phyloP scores from a whole-genome alignment of 2,797 vertebrate species.

The Cephalopachus bancanus region DNA sequence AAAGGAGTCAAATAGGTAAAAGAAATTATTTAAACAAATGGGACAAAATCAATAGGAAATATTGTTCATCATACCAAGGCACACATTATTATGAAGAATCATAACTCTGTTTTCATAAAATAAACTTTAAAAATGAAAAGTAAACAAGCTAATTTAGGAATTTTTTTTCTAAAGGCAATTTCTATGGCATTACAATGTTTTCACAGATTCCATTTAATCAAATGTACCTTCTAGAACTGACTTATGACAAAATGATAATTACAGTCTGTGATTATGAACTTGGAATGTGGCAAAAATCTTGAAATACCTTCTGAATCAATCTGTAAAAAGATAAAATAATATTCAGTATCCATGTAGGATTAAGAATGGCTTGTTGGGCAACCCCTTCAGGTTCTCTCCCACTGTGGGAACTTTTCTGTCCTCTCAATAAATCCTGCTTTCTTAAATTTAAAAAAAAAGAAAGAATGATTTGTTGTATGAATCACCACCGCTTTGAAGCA shows the following conservation, averaged over 20 bases:
- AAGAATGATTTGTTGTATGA: not conserved
- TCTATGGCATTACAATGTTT: constrained; percentile 25
- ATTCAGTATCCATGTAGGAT: not conserved
- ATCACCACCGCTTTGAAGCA: not conserved
- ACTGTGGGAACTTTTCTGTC: too few relatives aligned
- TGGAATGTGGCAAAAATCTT: not conserved
- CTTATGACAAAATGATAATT: constrained; percentile 25
- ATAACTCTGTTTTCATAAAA: constrained; percentile 64
- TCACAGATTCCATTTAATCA: constrained; percentile 50
- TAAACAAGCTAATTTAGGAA: constrained; percentile 31
- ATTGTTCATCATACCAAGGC: constrained; percentile 36
- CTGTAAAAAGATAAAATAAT: constrained; percentile 51
- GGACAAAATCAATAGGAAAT: constrained; percentile 51
- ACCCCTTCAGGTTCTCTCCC: too few relatives aligned
- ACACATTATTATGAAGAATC: constrained; percentile 41
- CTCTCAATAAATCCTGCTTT: too few relatives aligned
- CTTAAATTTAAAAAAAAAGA: too few relatives aligned
- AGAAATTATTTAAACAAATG: not conserved
- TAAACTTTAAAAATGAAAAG: constrained; percentile 57
- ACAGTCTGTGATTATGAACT: not conserved
- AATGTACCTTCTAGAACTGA: not conserved
- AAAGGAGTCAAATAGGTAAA: not conserved
- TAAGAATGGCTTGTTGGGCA: not conserved
- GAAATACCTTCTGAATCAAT: not conserved
- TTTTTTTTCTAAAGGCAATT: constrained; percentile 28